Evolutionary conservation across 2,797 vertebrate species (phyloP), one percentile per base, ranked within the genome.

Genomic region (Myotis planiceps): DNA sequence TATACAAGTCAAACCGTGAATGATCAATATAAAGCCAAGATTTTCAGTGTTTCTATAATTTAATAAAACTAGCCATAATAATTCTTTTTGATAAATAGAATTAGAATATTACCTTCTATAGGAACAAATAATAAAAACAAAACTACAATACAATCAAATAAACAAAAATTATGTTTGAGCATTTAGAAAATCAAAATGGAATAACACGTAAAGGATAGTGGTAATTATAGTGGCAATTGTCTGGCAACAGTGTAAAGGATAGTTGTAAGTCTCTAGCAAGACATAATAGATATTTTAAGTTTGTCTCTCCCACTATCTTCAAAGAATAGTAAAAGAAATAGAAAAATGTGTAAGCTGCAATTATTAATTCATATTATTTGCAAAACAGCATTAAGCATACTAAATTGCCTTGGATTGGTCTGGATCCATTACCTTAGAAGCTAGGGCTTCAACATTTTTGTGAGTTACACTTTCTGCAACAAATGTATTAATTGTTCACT

Each of bases 361-460:
- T 87, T 80, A 85, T 82, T 91, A 95, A 92, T 88, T 96, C 55
- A 92, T 72, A 92, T 85, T 94, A 29, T 93, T 92, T 92, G 34
- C 12, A n/a, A 55, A 95, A 55, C 3, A 95, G n/a, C 39, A 93
- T 75, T 94, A 94, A 72, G 45, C 68, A 91, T 32, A 75, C 2
- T 79, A 93, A 86, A 94, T 42, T 93, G 45, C 94, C 91, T 90
- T 88, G 45, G 90, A 87, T 51, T 83, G 45, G 27, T 88, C 71
- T 88, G 23, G 18, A 79, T 88, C 53, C 58, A 92, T 68, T 81
- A 94, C 18, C 34, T n/a, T 49, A 69, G 53, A 96, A 95, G 13
- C 12, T 58, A 81, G 55, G 34, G 3, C 42, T 69, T 94, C 13
- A 92, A 75, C 23, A 85, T 29, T 86, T 92, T 63, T 69, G 45